phyloP scores from a whole-genome alignment of 2,113 vertebrate species.

The Zapus hudsonius region DNA sequence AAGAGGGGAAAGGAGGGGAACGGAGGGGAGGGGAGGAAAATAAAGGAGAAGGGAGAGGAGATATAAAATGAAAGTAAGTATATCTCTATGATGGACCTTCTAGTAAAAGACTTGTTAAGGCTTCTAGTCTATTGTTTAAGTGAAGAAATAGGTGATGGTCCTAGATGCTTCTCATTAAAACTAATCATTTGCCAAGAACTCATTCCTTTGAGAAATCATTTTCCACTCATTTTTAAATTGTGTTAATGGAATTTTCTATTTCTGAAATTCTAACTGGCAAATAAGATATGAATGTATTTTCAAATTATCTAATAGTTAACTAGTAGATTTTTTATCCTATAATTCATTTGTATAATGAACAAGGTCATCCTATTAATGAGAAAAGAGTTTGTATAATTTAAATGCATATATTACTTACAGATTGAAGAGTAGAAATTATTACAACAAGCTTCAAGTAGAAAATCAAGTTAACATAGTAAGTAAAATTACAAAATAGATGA shows the following conservation, averaged over 20 bases:
- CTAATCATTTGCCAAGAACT: background rate
- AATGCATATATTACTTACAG: slow-evolving; percentile 4
- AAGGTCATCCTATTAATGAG: slow-evolving; percentile 25
- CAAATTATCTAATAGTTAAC: too few relatives aligned
- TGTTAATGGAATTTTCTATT: background rate
- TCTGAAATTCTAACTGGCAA: background rate
- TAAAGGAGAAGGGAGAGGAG: too few relatives aligned
- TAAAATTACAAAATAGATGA: background rate
- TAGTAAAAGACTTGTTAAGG: background rate
- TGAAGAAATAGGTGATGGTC: background rate
- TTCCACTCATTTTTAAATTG: background rate
- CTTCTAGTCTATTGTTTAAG: background rate
- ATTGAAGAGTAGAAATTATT: background rate
- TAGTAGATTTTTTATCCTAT: background rate
- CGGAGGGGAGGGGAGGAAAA: too few relatives aligned
- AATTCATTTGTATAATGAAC: background rate
- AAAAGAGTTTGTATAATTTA: background rate
- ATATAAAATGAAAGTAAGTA: background rate
- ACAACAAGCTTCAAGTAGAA: background rate
- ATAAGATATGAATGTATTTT: background rate
- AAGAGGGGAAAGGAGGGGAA: too few relatives aligned
- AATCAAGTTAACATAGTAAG: slow-evolving; percentile 34
- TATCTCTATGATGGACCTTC: background rate
- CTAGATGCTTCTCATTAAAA: slow-evolving; percentile 10
- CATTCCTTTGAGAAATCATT: background rate